A percentile compares a stretch with the other conserved stretches of the same genome.
phyloP scores from a whole-genome alignment of 23 tunicate genomes.

The Trididemnum clinides region DNA sequence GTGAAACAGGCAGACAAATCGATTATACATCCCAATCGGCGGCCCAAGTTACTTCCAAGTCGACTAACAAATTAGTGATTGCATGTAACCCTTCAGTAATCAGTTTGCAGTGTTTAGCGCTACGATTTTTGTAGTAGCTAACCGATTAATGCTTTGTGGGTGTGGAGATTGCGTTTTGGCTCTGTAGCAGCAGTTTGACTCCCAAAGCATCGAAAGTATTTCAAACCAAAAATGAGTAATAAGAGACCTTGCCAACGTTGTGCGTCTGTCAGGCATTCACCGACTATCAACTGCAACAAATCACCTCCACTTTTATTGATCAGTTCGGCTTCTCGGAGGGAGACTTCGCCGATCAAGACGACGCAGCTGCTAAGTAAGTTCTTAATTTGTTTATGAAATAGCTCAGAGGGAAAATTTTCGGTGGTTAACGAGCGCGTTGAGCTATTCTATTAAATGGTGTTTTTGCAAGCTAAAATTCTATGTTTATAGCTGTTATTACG shows the following conservation, averaged over 20 bases:
- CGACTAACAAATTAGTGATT: neutral
- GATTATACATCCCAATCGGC: too few species aligned
- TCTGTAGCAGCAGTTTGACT: neutral
- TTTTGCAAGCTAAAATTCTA: too few species aligned
- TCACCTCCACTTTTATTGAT: conserved; percentile 95
- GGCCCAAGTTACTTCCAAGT: too few species aligned
- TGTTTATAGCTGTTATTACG: too few species aligned
- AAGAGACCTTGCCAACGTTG: conserved; percentile 83
- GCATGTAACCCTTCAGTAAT: neutral
- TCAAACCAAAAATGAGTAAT: neutral
- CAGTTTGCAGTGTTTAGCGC: neutral
- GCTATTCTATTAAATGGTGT: too few species aligned
- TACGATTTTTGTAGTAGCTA: too few species aligned
- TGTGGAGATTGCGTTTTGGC: neutral
- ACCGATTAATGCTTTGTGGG: neutral
- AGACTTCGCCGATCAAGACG: conserved; percentile 85
- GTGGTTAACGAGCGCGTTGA: too few species aligned
- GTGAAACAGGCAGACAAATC: too few species aligned
- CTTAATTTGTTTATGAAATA: too few species aligned
- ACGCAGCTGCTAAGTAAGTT: conserved; percentile 79
- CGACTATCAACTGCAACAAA: conserved; percentile 97
- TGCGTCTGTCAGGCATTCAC: conserved; percentile 96
- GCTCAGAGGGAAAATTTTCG: too few species aligned
- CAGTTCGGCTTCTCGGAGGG: conserved; percentile 97
- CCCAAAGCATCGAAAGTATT: conserved; percentile 79